These are phyloP conservation scores for Rhodinocichla rosea DNA, from an alignment of 2,113 vertebrate genomes.

Conservation along the genomic window DNA sequence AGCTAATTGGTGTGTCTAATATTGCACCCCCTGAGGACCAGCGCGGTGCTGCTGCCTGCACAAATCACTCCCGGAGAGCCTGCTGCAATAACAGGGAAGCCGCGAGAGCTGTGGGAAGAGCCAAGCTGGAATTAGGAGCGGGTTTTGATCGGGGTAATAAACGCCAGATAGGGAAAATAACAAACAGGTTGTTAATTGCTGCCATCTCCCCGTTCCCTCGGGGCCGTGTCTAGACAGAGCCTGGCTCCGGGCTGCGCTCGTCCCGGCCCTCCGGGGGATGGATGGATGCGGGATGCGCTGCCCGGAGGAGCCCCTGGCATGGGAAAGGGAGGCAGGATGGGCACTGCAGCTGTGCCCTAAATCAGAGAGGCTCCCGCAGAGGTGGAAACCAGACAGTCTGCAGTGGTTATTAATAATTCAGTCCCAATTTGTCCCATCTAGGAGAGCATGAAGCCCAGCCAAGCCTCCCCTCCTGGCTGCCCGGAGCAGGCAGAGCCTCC, in stretches of 20 bases:
- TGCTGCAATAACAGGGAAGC: neutral
- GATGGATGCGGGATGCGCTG: neutral
- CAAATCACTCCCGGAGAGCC: conserved; percentile 35
- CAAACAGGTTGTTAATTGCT: conserved; percentile 31
- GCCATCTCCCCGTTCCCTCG: neutral
- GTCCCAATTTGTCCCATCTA: conserved; percentile 51
- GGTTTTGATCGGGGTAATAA: conserved; percentile 3
- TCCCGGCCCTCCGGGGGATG: neutral
- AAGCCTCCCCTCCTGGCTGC: neutral
- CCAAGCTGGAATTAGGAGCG: neutral
- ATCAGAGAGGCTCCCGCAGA: conserved; percentile 1
- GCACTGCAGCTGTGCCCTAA: conserved; percentile 1
- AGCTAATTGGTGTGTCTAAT: conserved; percentile 63
- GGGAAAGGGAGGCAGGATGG: neutral
- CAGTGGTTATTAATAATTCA: conserved; percentile 73
- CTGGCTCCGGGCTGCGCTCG: neutral
- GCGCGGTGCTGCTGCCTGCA: conserved; percentile 19
- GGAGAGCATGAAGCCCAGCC: neutral
- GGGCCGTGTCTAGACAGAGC: conserved; percentile 18
- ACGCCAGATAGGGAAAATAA: conserved; percentile 25
- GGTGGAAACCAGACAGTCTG: conserved; percentile 58
- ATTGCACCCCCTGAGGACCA: conserved; percentile 28
- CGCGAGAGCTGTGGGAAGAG: neutral
- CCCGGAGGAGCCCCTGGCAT: neutral
- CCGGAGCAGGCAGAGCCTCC: neutral